Evolutionary conservation across 2,888 invertebrate species (phyloP), one percentile per base, ranked within the genome.

Genomic region (Bombylius major): DNA sequence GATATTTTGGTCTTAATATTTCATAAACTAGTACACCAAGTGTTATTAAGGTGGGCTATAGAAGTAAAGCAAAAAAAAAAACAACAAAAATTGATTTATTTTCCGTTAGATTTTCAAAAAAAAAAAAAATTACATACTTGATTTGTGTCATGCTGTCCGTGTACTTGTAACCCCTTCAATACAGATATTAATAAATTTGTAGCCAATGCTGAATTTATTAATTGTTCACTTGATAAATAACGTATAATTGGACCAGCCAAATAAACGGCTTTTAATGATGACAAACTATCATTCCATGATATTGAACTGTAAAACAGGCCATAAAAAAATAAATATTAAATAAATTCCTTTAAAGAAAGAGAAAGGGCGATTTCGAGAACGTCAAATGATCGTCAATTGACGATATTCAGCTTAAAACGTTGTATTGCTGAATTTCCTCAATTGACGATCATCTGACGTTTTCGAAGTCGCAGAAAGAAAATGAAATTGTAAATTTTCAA

Each of bases 61-160:
- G 23, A 23, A 23, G 23, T 3, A 42, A 32, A 53, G 56, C 50
- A 7, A 7, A 4, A 12, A 14, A 46, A 14, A n/a, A 13, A 14
- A 46, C 4, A 46, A 46, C 4, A 36, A 36, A 36, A 8, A 36
- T 36, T 36, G 6, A 36, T 6, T n/a, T 8, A 36, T 36, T 8
- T 36, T 23, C 23, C 23, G 3, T 23, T 23, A 23, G 9, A 36
- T 8, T 36, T 36, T 8, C 4, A 36, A 9, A 36, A 36, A 36
- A 36, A 36, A 36, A 36, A n/a, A n/a, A 51, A 46, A 53, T 12
- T 9, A 51, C 33, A 13, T 13, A 90, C 87, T 70, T 89, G 90
- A 76, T 89, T 89, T 12, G 87, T 84, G 65, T 94, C 94, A 70
- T 94, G 93, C 68, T 93, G 89, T 0, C 95, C 95, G 68, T 94